Conservation (phyloP, 1,140 invertebrate species). For the Ptiloglossa arizonensis region DNA sequence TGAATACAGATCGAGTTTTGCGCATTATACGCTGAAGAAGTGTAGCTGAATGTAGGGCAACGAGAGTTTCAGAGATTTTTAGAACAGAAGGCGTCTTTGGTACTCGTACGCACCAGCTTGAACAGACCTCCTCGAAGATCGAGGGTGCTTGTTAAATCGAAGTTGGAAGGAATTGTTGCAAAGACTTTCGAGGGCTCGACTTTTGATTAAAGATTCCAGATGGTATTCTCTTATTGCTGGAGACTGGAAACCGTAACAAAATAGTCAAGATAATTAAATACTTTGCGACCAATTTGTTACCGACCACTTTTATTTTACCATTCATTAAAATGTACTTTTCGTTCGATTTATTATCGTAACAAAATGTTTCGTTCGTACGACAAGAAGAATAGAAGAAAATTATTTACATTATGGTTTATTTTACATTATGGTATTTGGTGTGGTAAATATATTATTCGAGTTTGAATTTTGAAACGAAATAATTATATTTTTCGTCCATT, state of each 20-base stretch:
- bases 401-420: too few species aligned
- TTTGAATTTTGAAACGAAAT: background rate
- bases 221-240: slow-evolving; percentile 26
- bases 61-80: background rate
- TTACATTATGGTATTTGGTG: too few species aligned
- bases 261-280: slow-evolving; percentile 26
- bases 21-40: background rate
- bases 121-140: background rate
- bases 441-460: too few species aligned
- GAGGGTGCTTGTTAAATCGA: slow-evolving; percentile 17
- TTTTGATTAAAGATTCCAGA: slow-evolving; percentile 50
- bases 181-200: slow-evolving; percentile 30
- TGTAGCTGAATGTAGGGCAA: background rate
- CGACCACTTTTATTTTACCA: too few species aligned
- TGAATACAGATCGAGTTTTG: background rate
- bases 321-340: too few species aligned
- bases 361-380: too few species aligned
- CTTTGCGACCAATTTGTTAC: background rate
- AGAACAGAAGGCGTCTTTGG: background rate
- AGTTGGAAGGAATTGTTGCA: slow-evolving; percentile 22
- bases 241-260: background rate
- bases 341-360: too few species aligned
- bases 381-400: too few species aligned
- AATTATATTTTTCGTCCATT: too few species aligned
- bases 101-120: background rate